Evolutionary conservation across 2,113 vertebrate genomes (phyloP).

Genomic region (Zosterops lateralis): DNA sequence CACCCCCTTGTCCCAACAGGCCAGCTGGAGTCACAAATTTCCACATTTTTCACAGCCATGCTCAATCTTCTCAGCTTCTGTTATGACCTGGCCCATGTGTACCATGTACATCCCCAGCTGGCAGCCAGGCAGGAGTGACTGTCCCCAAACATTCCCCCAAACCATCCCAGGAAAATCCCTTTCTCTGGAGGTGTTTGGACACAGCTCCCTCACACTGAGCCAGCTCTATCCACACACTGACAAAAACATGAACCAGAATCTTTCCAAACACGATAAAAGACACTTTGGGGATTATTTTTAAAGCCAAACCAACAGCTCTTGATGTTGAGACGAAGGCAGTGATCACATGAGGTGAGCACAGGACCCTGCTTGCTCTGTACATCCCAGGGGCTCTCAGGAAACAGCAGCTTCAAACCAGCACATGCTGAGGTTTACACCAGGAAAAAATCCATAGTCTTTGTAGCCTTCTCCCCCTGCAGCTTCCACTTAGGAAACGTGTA

Average conservation of each 20-base stretch:
- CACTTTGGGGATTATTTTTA: not conserved
- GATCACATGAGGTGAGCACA: accelerated
- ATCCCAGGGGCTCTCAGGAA: not conserved
- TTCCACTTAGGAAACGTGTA: not conserved
- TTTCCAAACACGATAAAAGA: not conserved
- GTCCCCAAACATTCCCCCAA: not conserved
- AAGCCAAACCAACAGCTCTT: not conserved
- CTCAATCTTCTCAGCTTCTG: not conserved
- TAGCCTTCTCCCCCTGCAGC: not conserved
- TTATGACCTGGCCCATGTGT: accelerated
- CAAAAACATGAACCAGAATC: not conserved
- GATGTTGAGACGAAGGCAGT: not conserved
- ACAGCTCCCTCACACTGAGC: not conserved
- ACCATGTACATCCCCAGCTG: accelerated
- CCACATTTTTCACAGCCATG: not conserved
- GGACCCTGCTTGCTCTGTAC: accelerated
- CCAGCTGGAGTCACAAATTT: not conserved
- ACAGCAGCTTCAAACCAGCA: not conserved
- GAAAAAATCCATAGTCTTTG: not conserved
- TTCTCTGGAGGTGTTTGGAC: accelerated
- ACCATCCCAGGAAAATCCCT: not conserved
- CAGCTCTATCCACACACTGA: not conserved
- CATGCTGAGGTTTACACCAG: not conserved
- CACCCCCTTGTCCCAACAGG: not conserved
- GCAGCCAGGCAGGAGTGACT: not conserved